Evolutionary conservation across 64 coral and sea anemone genomes (phyloP), one percentile per base, ranked within the genome.

Genomic region (Exaiptasia diaphana): DNA sequence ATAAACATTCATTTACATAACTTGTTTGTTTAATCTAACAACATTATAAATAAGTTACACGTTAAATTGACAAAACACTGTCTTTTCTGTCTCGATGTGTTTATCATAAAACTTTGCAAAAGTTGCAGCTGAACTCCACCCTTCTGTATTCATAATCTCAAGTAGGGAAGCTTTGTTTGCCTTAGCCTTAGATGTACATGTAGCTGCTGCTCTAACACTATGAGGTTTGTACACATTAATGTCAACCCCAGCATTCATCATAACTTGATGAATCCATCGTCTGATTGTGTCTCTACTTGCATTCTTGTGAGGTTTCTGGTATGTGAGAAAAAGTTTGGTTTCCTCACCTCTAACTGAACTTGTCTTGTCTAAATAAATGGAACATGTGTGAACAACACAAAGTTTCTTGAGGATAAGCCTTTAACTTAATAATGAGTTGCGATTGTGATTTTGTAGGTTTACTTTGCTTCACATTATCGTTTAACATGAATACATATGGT

Each of bases 251-350:
- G 76, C 53, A 18, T 42, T 23, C 11, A 44, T 25, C 55, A 63
- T 61, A 18, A 64, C 34, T 30, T n/a, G 53, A 12, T 37, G 73
- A 20, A 83, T 71, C 80, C 63, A 57, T 6, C 81, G 20, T 57
- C 33, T 54, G 25, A 83, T 83, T 3, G 67, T 85, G 26, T 83
- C 81, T 25, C 81, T 83, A 30, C 81, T 83, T 18, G 81, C 64
- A 17, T 36, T 70, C 65, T 59, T 83, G 30, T 83, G 53, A 13
- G 81, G 64, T 26, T 83, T 83, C 36, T 83, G 81, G 41, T 83
- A 43, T 8, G 81, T 72, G 24, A 83, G 3, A 73, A 73, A 72
- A 1, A 83, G 50, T 4, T 22, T 9, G 26, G 34, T 52, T 49
- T 83, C 46, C 1, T 53, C 48, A 22, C 63, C 63, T n/a, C 43